Evolutionary conservation across 2,113 vertebrate species (phyloP), one percentile per base, ranked within the genome.

Genomic region (Equus quagga): DNA sequence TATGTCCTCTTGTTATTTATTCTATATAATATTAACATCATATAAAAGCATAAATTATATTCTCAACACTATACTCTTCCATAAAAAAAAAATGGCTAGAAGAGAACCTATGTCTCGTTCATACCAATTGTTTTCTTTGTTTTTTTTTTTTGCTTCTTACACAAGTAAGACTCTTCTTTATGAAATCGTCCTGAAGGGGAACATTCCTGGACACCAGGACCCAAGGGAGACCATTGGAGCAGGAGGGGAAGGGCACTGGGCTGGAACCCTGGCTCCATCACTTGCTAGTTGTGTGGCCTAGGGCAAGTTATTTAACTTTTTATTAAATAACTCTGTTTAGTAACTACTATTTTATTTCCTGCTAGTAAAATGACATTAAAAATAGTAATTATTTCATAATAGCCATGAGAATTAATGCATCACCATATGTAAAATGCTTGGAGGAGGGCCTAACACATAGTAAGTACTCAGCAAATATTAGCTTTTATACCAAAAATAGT

Each of bases 351-450:
- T 92, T 36, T 89, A 64, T 90, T 92, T 90, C 84, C 80, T 69
- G 14, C 19, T 23, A 95, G 33, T 56, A 90, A 96, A 86, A 95
- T 51, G 28, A 26, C 51, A 80, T 96, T 92, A 49, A 26, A 73
- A 84, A 75, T 65, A 87, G 14, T 46, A 64, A 93, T 46, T 62
- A 83, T 70, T 84, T 90, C 60, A 41, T 81, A 70, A 46, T 51
- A 58, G 26, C 62, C 41, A 21, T 93, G 62, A 81, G 41, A 93
- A 91, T 51, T 81, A 56, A 85, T 51, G 15, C 54, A 4, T 56
- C 75, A 46, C 26, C 75, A 12, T 23, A 73, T 60, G 24, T 31
- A 70, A 89, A 94, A 92, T 84, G 24, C 33, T 88, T 93, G n/a
- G 26, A 70, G 28, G 18, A 67, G 11, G 23, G 21, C 49, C 67